phyloP scores from a whole-genome alignment of 2,113 vertebrate genomes.

The Zingel zingel region DNA sequence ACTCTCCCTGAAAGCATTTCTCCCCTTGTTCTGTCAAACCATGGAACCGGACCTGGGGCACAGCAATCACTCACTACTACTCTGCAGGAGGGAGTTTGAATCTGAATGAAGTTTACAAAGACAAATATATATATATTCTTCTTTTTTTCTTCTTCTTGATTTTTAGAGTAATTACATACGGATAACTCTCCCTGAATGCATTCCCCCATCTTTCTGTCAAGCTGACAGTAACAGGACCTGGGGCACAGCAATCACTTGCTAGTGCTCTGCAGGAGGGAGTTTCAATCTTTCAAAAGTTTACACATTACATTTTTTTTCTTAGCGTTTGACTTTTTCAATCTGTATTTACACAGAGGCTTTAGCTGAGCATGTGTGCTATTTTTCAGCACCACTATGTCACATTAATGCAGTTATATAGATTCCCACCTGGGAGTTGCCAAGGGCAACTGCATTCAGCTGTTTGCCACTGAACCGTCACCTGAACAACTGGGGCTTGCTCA shows the following conservation, averaged over 20 bases:
- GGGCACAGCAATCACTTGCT: conserved; percentile 50
- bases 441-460: conserved; percentile 39
- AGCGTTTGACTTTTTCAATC: conserved; percentile 36
- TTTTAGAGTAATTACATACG: conserved; percentile 68
- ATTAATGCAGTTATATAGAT: conserved; percentile 45
- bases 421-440: conserved; percentile 60
- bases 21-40: conserved; percentile 54
- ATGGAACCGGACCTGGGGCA: conserved; percentile 67
- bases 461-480: conserved; percentile 16
- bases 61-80: conserved; percentile 69
- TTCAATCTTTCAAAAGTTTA: conserved; percentile 44
- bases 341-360: conserved; percentile 29
- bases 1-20: conserved; percentile 66
- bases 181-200: conserved; percentile 59
- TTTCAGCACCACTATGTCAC: conserved; percentile 49
- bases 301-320: conserved; percentile 5
- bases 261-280: conserved; percentile 36
- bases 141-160: conserved; percentile 37
- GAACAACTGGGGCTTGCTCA: conserved; percentile 43
- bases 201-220: conserved; percentile 33
- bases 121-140: conserved; percentile 20
- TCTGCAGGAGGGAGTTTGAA: conserved; percentile 50
- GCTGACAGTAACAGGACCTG: conserved; percentile 52
- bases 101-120: conserved; percentile 61
- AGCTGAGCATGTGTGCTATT: conserved; percentile 19